Evolutionary conservation across 2,888 invertebrate species (phyloP), one percentile per base, ranked within the genome.

Genomic region (Cephus sareptanus): DNA sequence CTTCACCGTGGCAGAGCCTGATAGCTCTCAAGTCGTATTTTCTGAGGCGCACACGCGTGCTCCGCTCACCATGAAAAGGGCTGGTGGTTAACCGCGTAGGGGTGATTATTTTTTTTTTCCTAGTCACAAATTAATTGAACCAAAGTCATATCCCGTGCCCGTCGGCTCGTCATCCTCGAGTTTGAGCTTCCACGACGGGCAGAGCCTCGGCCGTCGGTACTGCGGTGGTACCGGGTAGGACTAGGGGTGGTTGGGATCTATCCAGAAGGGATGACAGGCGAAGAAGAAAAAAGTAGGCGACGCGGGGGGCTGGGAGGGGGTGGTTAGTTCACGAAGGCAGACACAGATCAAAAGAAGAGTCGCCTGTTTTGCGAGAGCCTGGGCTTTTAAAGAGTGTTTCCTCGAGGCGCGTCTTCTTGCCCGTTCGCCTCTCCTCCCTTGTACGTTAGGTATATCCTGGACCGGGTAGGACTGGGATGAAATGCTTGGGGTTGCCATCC

Each of bases 61-160:
- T 69, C 70, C 56, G 80, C 71, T 37, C 74, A 40, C 69, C 69
- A 73, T 75, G 15, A 34, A 79, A 23, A 68, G 74, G 74, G 34
- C 37, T 73, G 68, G 68, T 34, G 75, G 34, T 68, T 34, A 75
- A 69, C 75, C 74, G 76, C 40, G 76, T 56, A 74, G 40, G 33
- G 70, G 23, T 34, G 37, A 31, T 84, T n/a, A n/a, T n/a, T 31
- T 83, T 83, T 84, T 84, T 84, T 84, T 81, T 79, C 81, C 79
- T 77, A 84, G 84, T 85, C 82, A 84, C 83, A 83, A 87, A 86
- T 87, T 89, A 89, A 89, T 88, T 89, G 86, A 87, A 88, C 85
- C 85, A 87, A 82, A 86, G 81, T 84, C 81, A 83, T 80, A 4
- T 37, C 37, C 37, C 81, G 81, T 70, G 3, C 3, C 30, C 1